Conservation (phyloP, 1,140 invertebrate species). For the Leucophenga varia region DNA sequence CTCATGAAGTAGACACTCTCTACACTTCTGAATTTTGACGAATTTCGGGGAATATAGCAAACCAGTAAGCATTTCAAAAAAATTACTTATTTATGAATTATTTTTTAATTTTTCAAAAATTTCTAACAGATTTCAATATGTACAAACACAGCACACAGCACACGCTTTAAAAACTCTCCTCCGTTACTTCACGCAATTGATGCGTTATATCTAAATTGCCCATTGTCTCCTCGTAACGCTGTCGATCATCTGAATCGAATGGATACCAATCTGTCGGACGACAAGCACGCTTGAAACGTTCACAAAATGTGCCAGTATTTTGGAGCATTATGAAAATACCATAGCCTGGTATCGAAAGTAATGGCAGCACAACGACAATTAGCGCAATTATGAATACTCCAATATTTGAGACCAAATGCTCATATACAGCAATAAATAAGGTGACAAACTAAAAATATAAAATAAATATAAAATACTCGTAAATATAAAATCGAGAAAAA, state of each 20-base stretch:
- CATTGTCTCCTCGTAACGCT: constrained; percentile 16
- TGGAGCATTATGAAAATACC: background rate
- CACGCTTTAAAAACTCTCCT: constrained; percentile 1
- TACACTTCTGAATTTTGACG: no score
- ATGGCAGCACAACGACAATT: constrained; percentile 12
- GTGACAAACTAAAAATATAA: background rate
- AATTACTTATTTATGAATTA: no score
- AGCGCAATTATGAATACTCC: background rate
- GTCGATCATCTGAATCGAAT: constrained; percentile 13
- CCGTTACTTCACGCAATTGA: constrained; percentile 8
- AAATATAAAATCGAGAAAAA: no score
- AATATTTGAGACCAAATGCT: background rate
- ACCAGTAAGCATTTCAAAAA: no score
- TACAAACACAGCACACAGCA: no score
- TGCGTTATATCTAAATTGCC: constrained; percentile 16
- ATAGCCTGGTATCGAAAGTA: constrained; percentile 16
- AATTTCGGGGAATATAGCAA: no score
- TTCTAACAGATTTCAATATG: no score
- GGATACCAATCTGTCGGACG: constrained; percentile 25
- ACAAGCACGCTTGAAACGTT: constrained; percentile 8
- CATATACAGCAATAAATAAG: background rate
- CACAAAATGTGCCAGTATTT: constrained; percentile 4
- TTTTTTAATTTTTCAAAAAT: no score
- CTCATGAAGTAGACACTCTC: no score
- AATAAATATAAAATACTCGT: no score